Percentiles rank a stretch among this genome's conserved stretches.
These are phyloP conservation scores for Hylomyscus alleni DNA, from an alignment of 2,797 vertebrate genomes.

Conservation along the genomic window DNA sequence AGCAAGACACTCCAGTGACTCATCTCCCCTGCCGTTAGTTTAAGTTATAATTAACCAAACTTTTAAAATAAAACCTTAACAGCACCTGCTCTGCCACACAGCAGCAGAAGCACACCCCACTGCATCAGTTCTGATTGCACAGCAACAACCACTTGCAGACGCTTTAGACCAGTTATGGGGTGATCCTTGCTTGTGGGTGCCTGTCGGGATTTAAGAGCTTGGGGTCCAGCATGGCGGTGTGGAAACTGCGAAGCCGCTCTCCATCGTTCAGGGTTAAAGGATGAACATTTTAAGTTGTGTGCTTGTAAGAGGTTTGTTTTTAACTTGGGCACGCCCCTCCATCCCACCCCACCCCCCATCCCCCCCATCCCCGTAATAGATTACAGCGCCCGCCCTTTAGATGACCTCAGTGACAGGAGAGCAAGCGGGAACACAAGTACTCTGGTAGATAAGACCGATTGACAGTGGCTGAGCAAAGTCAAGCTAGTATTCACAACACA, in stretches of 20 bases:
- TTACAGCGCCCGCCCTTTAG: background rate
- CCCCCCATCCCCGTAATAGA: background rate
- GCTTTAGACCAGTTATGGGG: constrained; percentile 61
- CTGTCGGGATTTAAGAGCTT: constrained; percentile 35
- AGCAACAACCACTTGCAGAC: constrained; percentile 55
- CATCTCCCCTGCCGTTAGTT: constrained; percentile 54
- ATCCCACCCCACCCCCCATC: no score
- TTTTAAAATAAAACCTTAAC: constrained; percentile 82
- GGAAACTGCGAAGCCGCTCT: constrained; percentile 8
- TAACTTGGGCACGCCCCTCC: background rate
- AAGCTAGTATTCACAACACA: background rate
- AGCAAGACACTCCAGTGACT: constrained; percentile 68
- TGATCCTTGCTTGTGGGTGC: background rate
- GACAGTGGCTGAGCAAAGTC: background rate
- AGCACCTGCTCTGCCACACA: background rate
- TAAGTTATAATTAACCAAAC: constrained; percentile 78
- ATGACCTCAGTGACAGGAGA: background rate
- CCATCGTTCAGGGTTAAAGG: background rate
- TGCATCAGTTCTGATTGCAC: constrained; percentile 41
- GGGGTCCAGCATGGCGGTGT: background rate
- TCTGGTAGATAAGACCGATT: background rate
- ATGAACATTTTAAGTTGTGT: background rate
- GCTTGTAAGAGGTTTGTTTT: background rate
- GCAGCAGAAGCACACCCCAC: background rate
- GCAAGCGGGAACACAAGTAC: background rate